These are phyloP conservation scores for Callimorpha dominula DNA, from an alignment of 2,888 invertebrate genomes.

Conservation along the genomic window DNA sequence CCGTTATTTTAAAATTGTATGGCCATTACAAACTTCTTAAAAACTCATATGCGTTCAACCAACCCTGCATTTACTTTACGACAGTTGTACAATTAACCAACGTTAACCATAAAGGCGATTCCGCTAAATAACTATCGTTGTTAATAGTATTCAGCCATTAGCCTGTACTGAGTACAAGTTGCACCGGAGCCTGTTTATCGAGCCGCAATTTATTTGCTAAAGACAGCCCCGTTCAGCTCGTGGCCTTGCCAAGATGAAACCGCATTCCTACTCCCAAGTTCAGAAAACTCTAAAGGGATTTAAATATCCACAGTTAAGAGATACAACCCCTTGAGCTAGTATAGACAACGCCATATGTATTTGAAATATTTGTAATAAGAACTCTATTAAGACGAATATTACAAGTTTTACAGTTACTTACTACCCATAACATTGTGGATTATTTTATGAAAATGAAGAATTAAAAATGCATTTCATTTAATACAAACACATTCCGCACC, in stretches of 20 bases:
- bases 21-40: not conserved
- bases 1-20: conserved; percentile 5
- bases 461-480: not conserved
- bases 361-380: not conserved
- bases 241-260: conserved; percentile 73
- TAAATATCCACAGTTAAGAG: conserved; percentile 59
- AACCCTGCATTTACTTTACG: conserved; percentile 18
- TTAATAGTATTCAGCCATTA: conserved; percentile 78
- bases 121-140: conserved; percentile 71
- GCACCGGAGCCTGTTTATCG: conserved; percentile 74
- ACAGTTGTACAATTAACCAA: conserved; percentile 57
- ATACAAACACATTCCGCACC: no score
- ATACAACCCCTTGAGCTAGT: conserved; percentile 47
- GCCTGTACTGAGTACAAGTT: conserved; percentile 61
- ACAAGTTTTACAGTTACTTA: not conserved
- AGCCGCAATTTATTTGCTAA: conserved; percentile 81
- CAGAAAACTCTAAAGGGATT: conserved; percentile 73
- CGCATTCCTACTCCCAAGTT: conserved; percentile 76
- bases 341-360: not conserved
- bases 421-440: no score
- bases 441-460: not conserved
- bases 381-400: not conserved
- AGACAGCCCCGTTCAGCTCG: conserved; percentile 74
- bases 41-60: not conserved
- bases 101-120: conserved; percentile 63